phyloP scores from a whole-genome alignment of 2,888 invertebrate genomes.

The Cheilosia variabilis region DNA sequence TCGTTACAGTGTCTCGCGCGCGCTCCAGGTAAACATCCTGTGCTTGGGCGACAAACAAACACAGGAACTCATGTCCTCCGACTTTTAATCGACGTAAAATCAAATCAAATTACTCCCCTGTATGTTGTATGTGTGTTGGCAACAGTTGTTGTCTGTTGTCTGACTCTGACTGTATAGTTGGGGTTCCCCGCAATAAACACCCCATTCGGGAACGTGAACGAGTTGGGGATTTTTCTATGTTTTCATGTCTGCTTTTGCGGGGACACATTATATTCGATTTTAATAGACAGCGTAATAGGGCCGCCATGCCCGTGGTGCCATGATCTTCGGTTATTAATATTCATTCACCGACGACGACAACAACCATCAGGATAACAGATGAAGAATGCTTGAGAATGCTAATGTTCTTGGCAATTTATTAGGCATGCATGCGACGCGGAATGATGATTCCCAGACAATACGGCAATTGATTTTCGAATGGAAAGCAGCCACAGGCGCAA shows the following conservation, averaged over 20 bases:
- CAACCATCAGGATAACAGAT: constrained; percentile 49
- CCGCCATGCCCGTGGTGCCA: constrained; percentile 47
- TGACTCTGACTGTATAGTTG: constrained; percentile 18
- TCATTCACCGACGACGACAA: constrained; percentile 33
- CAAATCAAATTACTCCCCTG: constrained; percentile 72
- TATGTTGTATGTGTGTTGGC: constrained; percentile 37
- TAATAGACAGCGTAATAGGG: constrained; percentile 53
- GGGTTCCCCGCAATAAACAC: constrained; percentile 61
- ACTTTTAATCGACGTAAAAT: constrained; percentile 74
- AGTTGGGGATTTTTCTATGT: constrained; percentile 38
- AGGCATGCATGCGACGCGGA: constrained; percentile 68
- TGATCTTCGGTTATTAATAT: constrained; percentile 73
- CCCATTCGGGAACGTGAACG: constrained; percentile 42
- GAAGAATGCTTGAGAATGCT: constrained; percentile 75
- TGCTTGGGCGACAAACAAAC: constrained; percentile 66
- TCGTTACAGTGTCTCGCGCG: constrained; percentile 54
- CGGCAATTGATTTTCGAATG: constrained; percentile 52
- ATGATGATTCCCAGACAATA: constrained; percentile 67
- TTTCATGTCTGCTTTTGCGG: constrained; percentile 33
- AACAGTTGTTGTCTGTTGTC: constrained; percentile 57
- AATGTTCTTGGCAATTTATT: constrained; percentile 72
- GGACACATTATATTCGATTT: constrained; percentile 49
- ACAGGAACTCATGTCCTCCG: constrained; percentile 70
- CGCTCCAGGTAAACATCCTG: constrained; percentile 65
- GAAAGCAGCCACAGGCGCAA: not conserved